Evolutionary conservation across 2,113 vertebrate genomes (phyloP).

Genomic region (Mirounga angustirostris): DNA sequence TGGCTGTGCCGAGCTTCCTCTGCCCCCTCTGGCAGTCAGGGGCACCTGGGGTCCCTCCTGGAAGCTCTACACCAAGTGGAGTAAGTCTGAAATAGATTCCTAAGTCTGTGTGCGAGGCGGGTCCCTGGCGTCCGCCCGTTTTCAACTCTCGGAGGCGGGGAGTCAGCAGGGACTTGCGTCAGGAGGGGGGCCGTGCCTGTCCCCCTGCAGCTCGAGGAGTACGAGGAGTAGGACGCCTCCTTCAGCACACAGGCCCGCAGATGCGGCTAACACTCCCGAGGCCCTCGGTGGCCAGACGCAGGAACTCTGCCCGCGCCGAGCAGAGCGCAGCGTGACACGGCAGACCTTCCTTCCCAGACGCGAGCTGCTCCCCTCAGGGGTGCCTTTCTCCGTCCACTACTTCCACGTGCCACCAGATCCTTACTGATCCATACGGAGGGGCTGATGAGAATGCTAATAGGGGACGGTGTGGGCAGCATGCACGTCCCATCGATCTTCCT

Average conservation of each 20-base stretch:
- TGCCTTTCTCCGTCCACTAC: not conserved
- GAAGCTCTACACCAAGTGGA: rapidly evolving
- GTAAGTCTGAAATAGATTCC: not conserved
- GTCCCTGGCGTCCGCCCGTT: not conserved
- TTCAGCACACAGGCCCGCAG: not conserved
- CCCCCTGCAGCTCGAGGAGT: rapidly evolving
- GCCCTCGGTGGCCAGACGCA: not conserved
- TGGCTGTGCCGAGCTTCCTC: rapidly evolving
- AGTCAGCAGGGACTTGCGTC: not conserved
- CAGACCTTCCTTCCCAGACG: not conserved
- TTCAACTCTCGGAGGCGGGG: not conserved
- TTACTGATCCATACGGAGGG: not conserved
- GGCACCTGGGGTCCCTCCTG: not conserved
- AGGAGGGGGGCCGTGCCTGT: rapidly evolving
- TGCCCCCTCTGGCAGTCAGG: not conserved
- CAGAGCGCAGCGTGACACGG: not conserved
- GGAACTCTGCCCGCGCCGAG: not conserved
- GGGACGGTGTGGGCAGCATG: not conserved
- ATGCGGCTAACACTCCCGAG: not conserved
- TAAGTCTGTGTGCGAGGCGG: not conserved
- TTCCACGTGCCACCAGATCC: not conserved
- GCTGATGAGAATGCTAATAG: not conserved
- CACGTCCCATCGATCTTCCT: not conserved
- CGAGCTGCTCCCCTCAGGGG: not conserved
- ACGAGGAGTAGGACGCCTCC: not conserved